Base-by-base conservation (phyloP, 2,113 vertebrate genomes). In the Genyomyrus donnyi region DNA sequence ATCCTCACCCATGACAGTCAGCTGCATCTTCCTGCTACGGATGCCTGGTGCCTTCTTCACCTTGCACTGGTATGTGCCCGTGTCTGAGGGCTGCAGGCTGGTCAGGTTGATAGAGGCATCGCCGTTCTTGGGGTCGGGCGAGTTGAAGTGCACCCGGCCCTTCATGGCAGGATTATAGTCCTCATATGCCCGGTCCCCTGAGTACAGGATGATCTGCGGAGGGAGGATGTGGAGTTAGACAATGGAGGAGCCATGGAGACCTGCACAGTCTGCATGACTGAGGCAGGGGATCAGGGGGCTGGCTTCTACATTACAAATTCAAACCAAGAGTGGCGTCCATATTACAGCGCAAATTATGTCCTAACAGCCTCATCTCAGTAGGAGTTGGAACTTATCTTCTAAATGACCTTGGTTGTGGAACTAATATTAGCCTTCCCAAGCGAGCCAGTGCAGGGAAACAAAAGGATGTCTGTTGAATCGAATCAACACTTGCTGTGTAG, bases 41-140 rank as follows among this genome's bases (percentile, higher is more conserved):
- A 98, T 94, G 31, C 97, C 98, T 0, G 98, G 98, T 86, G 96
- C 96, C 92, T 99, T 99, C 93, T 99, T 99, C 92, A 99, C 97
- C 94, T 98, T 99, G 93, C 98, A 99, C 91, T 98, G 97, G 84
- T 98, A 99, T 0, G 96, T 97, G 31, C 97, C 98, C 0, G 97
- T 96, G 93, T 99, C 98, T 0, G 96, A 90, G 5, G 97, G 91
- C 90, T 96, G 96, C 91, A 99, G 94, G 21, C 96, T 95, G 10
- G 95, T 95, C 48, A 99, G 93, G 91, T 96, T 97, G 93, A 99
- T 95, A 0, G 97, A 99, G 50, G 96, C 98, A 19, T 99, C 98
- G 3, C 98, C 98, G 5, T 93, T 96, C 93, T 91, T 96, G 31
- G 98, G 97, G 92, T 98, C 97, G 0, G 91, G 91, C 42, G 94